Base-by-base conservation (phyloP, 2,888 invertebrate genomes). In the Coelogynopora nodosa region DNA sequence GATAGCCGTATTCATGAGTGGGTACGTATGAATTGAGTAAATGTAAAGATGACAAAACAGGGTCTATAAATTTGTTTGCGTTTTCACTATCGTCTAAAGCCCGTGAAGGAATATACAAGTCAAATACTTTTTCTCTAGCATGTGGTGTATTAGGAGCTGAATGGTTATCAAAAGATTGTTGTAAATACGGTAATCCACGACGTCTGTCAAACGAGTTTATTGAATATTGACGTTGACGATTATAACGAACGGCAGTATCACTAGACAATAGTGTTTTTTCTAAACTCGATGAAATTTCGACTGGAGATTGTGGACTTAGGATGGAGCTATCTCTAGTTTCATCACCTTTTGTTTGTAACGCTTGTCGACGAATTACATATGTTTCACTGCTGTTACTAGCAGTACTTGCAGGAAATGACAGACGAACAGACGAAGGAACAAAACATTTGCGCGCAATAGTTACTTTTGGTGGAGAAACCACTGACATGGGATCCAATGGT, bases 81-180 rank as follows among this genome's bases (percentile, higher is more conserved):
- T 74, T 23, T 13, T 23, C 74, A 23, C 2, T 13, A 26, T 74
- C 74, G 23, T 74, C 74, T 2, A 74, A 74, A 2, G 74, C 74
- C 2, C 74, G 74, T 13, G 74, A 74, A 13, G 74, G 74, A 2
- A 74, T 74, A 23, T 74, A 23, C 5, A 74, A 13, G 27, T 74
- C 23, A 2, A 74, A 74, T 2, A 23, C 10, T 74, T 74, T 74
- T 23, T 74, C 74, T 13, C 74, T 5, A 74, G 74, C 23, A n/a
- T 74, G 74, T 23, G 74, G 74, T 74, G 74, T 74, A 74, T 74
- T 74, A n/a, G 74, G 74, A 74, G 74, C 74, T 13, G 74, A 74
- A 74, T 74, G 74, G 74, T 74, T 74, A 23, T 74, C 74, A 13
- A 23, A 74, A 23, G 74, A 74, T 74, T 10, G 5, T 74, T 74